phyloP scores from a whole-genome alignment of 2,888 invertebrate species.

The Hybos culiciformis region DNA sequence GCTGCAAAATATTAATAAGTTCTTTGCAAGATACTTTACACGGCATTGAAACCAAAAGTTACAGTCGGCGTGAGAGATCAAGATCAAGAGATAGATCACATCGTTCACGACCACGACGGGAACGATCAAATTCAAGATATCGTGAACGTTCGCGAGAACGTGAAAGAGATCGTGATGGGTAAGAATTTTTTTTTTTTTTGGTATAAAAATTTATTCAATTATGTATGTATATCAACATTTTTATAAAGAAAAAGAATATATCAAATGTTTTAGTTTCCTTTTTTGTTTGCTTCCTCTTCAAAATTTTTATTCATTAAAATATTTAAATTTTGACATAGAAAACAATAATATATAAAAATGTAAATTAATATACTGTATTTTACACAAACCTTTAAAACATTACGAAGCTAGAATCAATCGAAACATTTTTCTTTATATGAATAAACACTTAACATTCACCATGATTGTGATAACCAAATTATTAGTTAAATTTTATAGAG shows the following conservation, averaged over 20 bases:
- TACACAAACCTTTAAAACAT: too few species aligned
- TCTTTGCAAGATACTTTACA: slow-evolving; percentile 93
- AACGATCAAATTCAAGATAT: slow-evolving; percentile 43
- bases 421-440: too few species aligned
- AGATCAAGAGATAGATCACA: slow-evolving; percentile 39
- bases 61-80: slow-evolving; percentile 57
- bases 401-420: too few species aligned
- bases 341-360: too few species aligned
- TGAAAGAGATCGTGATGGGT: slow-evolving; percentile 42
- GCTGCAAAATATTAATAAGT: slow-evolving; percentile 94
- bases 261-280: slow-evolving; percentile 3
- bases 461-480: too few species aligned
- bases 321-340: too few species aligned
- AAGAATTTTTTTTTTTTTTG: slow-evolving; percentile 24
- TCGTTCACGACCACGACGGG: slow-evolving; percentile 33
- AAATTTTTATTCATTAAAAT: neutral
- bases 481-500: too few species aligned
- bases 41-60: slow-evolving; percentile 95
- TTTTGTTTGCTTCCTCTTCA: neutral
- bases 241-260: neutral
- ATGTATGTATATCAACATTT: neutral
- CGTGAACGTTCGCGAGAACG: slow-evolving; percentile 59
- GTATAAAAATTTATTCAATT: slow-evolving; percentile 5
- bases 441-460: too few species aligned
- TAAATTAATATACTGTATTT: too few species aligned